Evolutionary conservation across 2,113 vertebrate species (phyloP).

Genomic region (Microcebus griseorufus): DNA sequence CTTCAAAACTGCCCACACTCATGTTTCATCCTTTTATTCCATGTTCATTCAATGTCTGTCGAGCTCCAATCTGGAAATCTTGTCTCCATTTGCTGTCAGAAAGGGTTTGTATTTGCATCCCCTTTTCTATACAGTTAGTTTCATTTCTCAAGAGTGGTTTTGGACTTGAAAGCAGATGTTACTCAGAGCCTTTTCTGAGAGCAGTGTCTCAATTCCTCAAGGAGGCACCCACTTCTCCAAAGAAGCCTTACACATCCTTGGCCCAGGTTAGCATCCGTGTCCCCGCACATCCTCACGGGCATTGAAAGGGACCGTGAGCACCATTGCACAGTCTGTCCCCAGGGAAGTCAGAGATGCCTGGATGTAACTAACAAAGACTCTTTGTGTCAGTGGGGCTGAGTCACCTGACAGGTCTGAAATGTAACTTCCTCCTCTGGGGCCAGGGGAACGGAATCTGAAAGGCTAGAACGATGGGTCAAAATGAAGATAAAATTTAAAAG

Average conservation of each 20-base stretch:
- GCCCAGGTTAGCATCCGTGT: neutral
- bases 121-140: neutral
- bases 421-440: constrained; percentile 14
- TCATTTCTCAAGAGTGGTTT: constrained; percentile 34
- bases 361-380: constrained; percentile 38
- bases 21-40: neutral
- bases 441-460: constrained; percentile 5
- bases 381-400: neutral
- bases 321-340: neutral
- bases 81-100: constrained; percentile 8
- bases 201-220: neutral
- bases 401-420: constrained; percentile 55
- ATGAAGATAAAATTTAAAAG: constrained; percentile 27
- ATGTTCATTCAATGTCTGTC: neutral
- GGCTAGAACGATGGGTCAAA: constrained; percentile 7
- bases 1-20: neutral
- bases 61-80: neutral
- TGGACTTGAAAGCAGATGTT: constrained; percentile 13
- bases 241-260: neutral
- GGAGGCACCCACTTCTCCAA: neutral
- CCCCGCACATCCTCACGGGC: neutral
- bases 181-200: neutral
- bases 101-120: neutral
- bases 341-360: neutral
- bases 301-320: neutral